Percentiles rank a stretch among this genome's conserved stretches.
phyloP scores from a whole-genome alignment of 2,888 invertebrate genomes.

The Tipula unca region DNA sequence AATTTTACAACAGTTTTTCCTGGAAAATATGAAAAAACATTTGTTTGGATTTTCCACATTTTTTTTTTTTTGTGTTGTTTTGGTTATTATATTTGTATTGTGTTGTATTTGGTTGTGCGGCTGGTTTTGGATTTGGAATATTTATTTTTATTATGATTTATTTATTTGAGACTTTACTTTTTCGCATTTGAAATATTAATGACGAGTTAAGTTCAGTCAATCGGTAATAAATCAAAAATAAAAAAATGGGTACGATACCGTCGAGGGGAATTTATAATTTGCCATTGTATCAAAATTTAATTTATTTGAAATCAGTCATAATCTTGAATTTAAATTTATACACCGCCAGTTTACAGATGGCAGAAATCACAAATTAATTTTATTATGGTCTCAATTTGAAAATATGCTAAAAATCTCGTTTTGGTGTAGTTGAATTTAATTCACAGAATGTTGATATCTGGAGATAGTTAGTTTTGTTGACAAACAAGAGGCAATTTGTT shows the following conservation, averaged over 20 bases:
- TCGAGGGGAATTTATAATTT: background rate
- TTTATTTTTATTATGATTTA: conserved; percentile 1
- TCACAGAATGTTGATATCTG: no score
- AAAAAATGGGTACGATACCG: background rate
- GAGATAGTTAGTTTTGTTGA: no score
- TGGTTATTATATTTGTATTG: background rate
- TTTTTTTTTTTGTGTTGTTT: background rate
- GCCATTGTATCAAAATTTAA: no score
- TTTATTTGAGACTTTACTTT: background rate
- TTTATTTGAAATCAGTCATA: no score
- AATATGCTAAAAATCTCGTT: no score
- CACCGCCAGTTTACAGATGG: no score
- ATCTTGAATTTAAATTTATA: no score
- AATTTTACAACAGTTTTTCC: background rate
- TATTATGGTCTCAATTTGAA: no score
- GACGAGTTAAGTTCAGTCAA: background rate
- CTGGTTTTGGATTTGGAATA: background rate
- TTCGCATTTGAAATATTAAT: background rate
- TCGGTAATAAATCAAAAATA: background rate
- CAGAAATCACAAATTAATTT: no score
- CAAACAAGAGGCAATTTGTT: no score
- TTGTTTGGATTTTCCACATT: background rate
- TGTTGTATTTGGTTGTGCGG: background rate
- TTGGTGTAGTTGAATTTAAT: no score
- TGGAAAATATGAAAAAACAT: background rate